phyloP scores from a whole-genome alignment of 35 echinoderm and acorn worm species.

The Ptychodera flava region DNA sequence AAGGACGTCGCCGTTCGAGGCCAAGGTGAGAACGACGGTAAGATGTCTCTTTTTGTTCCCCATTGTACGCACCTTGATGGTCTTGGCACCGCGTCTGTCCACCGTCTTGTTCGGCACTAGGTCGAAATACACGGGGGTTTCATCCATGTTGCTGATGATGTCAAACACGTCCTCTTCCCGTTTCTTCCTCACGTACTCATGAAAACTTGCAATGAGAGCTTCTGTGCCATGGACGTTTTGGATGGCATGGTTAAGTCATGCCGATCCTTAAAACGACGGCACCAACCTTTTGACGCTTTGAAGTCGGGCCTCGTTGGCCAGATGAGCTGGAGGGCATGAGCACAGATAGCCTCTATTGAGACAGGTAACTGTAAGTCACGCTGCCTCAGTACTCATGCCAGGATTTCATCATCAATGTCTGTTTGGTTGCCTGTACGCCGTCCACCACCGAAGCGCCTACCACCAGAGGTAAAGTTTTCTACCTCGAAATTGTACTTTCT shows the following conservation, averaged over 20 bases:
- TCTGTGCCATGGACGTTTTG: neutral
- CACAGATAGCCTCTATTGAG: no score
- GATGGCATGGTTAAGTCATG: neutral
- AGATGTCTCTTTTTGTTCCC: conserved; percentile 16
- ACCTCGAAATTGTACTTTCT: no score
- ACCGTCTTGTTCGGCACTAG: neutral
- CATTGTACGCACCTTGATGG: neutral
- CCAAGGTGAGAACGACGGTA: conserved; percentile 7
- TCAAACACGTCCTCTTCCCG: neutral
- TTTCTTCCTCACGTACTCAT: neutral
- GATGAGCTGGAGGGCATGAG: no score
- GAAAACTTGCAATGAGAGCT: neutral
- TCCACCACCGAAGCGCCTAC: no score
- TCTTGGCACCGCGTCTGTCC: neutral
- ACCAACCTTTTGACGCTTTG: neutral
- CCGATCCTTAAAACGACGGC: neutral
- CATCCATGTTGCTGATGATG: conserved; percentile 10
- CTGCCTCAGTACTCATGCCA: no score
- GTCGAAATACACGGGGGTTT: conserved; percentile 4
- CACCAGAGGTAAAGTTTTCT: no score
- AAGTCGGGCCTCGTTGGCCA: no score
- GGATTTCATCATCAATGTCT: no score
- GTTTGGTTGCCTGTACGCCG: no score
- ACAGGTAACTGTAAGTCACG: no score
- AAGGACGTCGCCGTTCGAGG: conserved; percentile 5